Percentiles rank a stretch among this genome's conserved stretches.
Conservation (phyloP, 2,113 vertebrate genomes). For the Oncorhynchus kisutch region DNA sequence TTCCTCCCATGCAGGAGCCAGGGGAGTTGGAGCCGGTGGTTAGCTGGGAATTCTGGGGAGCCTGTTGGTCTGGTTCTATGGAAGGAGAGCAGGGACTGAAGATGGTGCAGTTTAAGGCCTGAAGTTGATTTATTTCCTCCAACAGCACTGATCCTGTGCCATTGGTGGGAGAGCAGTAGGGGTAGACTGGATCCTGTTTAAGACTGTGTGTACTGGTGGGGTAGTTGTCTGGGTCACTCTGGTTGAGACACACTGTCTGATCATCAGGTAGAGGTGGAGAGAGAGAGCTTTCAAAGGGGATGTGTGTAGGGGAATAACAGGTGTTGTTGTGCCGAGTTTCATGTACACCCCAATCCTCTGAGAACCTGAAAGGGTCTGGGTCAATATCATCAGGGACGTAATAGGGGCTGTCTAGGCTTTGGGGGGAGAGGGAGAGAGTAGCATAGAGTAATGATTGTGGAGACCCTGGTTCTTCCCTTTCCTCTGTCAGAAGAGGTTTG, state of each 20-base stretch:
- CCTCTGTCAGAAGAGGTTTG: not conserved
- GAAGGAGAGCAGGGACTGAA: constrained; percentile 2
- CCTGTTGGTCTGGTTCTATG: not conserved
- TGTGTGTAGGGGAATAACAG: not conserved
- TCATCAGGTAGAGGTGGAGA: constrained; percentile 5
- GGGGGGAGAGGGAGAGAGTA: not conserved
- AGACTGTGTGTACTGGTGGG: not conserved
- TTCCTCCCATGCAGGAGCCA: constrained; percentile 1
- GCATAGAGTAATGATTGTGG: constrained; percentile 6
- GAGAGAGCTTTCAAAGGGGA: not conserved
- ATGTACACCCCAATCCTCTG: not conserved
- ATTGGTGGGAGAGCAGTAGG: not conserved
- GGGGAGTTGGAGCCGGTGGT: constrained; percentile 7
- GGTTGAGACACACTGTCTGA: not conserved
- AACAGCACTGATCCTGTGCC: too few relatives aligned
- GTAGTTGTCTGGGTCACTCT: not conserved
- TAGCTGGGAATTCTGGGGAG: not conserved
- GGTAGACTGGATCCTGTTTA: not conserved
- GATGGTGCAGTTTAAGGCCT: too few relatives aligned
- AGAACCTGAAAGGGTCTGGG: constrained; percentile 22
- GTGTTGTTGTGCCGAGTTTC: not conserved
- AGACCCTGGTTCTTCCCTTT: not conserved
- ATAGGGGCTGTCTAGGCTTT: constrained; percentile 24
- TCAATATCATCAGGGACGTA: constrained; percentile 28
- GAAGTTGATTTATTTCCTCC: too few relatives aligned